Evolutionary conservation across 37 sponge, comb jelly and placozoan species (phyloP), one percentile per base, ranked within the genome.

Genomic region (Oopsacas minuta): DNA sequence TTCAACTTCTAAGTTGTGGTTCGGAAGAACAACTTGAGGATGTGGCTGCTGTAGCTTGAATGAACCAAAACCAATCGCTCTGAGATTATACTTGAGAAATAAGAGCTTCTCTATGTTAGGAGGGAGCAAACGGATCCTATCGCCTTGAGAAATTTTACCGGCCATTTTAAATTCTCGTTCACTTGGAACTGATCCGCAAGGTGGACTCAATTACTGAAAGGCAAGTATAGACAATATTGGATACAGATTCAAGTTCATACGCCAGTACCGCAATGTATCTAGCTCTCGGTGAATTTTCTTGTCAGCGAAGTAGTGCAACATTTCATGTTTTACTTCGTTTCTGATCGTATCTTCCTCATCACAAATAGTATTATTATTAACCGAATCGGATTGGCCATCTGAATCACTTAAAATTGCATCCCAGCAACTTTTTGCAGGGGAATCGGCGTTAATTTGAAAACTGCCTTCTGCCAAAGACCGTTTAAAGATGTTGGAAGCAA

Each of bases 141-240:
- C 7, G 5, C 75, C 75, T 61, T 61, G 17, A 3, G 75, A 61
- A 61, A 61, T 61, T 34, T 61, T 61, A n/a, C 75, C 28, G 32
- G 22, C 75, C 5, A 61, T 61, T 61, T 61, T 61, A 12, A 61
- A 61, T 61, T 20, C 75, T 61, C 75, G 75, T 61, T 61, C 22
- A 61, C 75, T 61, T 61, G 75, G 75, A 61, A 61, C 75, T 61
- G 75, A 61, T 20, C 75, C 75, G 22, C 75, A 61, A 12, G 75
- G 75, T 61, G 75, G 30, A 61, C 75, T 61, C 75, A 61, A 61
- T 32, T 61, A 61, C 22, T 34, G 7, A 61, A 61, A 61, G 75
- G 75, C 75, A 61, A 61, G 75, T 61, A 10, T 61, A 25, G 75
- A 61, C 75, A 61, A 61, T 3, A 61, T 61, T 61, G 75, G 75